A percentile compares a stretch with the other conserved stretches of the same genome.
Conservation (phyloP, 2,113 vertebrate species). For the Gadus chalcogrammus region DNA sequence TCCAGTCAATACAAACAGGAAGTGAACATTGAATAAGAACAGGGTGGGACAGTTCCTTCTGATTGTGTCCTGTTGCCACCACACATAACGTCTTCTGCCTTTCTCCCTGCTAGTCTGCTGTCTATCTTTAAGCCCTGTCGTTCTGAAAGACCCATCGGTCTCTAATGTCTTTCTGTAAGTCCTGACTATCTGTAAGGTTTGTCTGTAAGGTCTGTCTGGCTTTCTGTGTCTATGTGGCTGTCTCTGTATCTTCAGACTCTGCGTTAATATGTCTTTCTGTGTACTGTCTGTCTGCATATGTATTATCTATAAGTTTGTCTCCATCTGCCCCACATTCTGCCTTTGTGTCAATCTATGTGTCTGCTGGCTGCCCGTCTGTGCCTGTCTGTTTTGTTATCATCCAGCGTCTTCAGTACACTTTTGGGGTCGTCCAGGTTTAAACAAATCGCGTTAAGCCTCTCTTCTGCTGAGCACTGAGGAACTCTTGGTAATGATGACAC, state of each 20-base stretch:
- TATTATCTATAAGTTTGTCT: background rate
- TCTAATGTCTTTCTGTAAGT: background rate
- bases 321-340: background rate
- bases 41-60: slow-evolving; percentile 83
- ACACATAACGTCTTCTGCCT: slow-evolving; percentile 37
- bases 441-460: too few relatives aligned
- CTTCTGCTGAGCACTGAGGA: background rate
- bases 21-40: slow-evolving; percentile 76
- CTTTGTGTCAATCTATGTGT: background rate
- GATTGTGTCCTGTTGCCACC: slow-evolving; percentile 34
- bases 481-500: slow-evolving; percentile 1
- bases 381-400: background rate
- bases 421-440: too few relatives aligned
- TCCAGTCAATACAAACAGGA: slow-evolving; percentile 75
- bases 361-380: background rate
- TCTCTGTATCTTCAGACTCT: background rate
- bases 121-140: slow-evolving; percentile 14
- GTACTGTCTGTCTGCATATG: too few relatives aligned
- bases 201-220: background rate
- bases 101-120: slow-evolving; percentile 2
- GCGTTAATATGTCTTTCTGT: too few relatives aligned
- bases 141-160: background rate
- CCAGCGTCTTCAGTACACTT: too few relatives aligned
- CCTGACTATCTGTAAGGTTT: background rate
- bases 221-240: background rate